phyloP scores from a whole-genome alignment of 2,797 vertebrate species.

The Oreortyx pictus region DNA sequence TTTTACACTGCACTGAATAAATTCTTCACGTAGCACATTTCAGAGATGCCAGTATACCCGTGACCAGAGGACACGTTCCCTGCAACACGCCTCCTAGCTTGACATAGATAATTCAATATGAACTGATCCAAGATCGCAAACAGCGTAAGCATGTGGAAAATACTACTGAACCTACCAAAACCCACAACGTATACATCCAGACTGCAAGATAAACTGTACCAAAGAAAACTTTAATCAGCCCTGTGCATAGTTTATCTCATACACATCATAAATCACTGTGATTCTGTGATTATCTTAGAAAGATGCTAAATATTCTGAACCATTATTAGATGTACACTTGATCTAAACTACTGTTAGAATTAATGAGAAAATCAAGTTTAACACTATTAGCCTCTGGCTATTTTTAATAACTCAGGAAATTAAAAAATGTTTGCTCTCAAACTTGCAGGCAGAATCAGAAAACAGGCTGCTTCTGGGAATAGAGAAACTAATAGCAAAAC shows the following conservation, averaged over 20 bases:
- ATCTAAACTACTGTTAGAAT: background rate
- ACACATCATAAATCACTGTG: background rate
- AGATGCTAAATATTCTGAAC: background rate
- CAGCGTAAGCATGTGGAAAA: background rate
- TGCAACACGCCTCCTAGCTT: background rate
- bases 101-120: background rate
- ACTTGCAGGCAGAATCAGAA: background rate
- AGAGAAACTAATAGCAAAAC: background rate
- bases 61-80: background rate
- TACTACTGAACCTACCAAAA: background rate
- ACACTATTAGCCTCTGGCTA: background rate
- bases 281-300: background rate
- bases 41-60: background rate
- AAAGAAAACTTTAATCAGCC: background rate
- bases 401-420: background rate
- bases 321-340: background rate
- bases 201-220: background rate
- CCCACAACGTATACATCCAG: background rate
- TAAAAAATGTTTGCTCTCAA: background rate
- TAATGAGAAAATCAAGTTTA: background rate
- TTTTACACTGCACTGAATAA: background rate
- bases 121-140: background rate
- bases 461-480: background rate
- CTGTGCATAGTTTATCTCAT: background rate
- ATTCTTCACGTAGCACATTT: background rate